Percentiles rank a stretch among this genome's conserved stretches.
Evolutionary conservation across 1,140 invertebrate genomes (phyloP).

Genomic region (Meloidogyne floridensis): DNA sequence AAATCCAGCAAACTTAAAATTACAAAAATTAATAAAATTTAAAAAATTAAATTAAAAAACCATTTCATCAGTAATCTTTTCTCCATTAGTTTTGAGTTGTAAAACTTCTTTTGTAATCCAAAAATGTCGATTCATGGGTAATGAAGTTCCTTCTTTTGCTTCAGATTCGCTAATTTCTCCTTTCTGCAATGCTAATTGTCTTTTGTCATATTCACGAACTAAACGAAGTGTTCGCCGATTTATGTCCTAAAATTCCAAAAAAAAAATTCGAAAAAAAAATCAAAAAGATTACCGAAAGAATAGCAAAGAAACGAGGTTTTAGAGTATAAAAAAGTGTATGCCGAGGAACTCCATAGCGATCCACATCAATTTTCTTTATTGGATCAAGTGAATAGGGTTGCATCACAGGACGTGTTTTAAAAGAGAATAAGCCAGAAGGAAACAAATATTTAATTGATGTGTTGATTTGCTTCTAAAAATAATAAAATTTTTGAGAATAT

Average conservation of each 20-base stretch:
- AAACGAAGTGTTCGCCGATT: slow-evolving; percentile 40
- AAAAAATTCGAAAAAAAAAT: slow-evolving; percentile 18
- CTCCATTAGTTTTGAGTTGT: slow-evolving; percentile 47
- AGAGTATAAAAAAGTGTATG: slow-evolving; percentile 60
- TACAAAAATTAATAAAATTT: not conserved
- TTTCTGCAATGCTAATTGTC: slow-evolving; percentile 37
- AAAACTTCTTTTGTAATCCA: slow-evolving; percentile 52
- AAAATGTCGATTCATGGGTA: slow-evolving; percentile 44
- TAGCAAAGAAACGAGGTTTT: slow-evolving; percentile 56
- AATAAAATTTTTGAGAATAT: not conserved
- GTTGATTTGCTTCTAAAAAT: slow-evolving; percentile 41
- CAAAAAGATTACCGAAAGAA: slow-evolving; percentile 54
- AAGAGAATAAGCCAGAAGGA: slow-evolving; percentile 58
- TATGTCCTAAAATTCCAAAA: slow-evolving; percentile 37
- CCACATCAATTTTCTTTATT: slow-evolving; percentile 55
- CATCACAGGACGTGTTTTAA: slow-evolving; percentile 59
- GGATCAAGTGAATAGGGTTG: slow-evolving; percentile 29
- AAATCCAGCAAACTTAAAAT: slow-evolving; percentile 54
- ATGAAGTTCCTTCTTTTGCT: slow-evolving; percentile 18
- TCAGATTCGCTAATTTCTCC: slow-evolving; percentile 16
- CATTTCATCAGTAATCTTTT: slow-evolving; percentile 28
- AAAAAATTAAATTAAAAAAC: not conserved
- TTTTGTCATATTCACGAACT: slow-evolving; percentile 23
- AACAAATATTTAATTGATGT: slow-evolving; percentile 60
- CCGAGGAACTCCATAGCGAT: slow-evolving; percentile 53